Evolutionary conservation across 2,113 vertebrate species (phyloP).

Genomic region (Podiceps cristatus): DNA sequence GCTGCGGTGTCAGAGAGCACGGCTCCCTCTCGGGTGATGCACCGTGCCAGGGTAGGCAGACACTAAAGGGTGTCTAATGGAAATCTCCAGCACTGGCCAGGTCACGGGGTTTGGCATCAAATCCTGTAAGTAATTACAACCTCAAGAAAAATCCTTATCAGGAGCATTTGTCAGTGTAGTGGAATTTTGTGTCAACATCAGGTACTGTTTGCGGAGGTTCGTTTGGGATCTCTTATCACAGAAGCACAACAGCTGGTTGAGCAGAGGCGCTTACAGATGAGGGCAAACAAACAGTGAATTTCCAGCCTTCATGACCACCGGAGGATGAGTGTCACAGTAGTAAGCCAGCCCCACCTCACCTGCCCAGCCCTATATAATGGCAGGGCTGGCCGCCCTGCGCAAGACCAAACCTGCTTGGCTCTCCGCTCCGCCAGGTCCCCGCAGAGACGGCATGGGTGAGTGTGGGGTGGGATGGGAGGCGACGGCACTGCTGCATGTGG

Average conservation of each 20-base stretch:
- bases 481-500: not conserved
- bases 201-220: not conserved
- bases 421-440: not conserved
- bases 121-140: not conserved
- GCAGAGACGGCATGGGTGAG: not conserved
- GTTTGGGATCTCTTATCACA: not conserved
- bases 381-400: not conserved
- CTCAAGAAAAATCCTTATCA: not conserved
- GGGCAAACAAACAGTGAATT: not conserved
- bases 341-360: not conserved
- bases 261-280: not conserved
- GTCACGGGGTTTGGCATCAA: not conserved
- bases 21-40: accelerated
- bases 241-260: not conserved
- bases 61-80: not conserved
- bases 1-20: not conserved
- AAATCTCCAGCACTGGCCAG: not conserved
- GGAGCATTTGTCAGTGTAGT: not conserved
- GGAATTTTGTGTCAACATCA: not conserved
- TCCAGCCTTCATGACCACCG: not conserved
- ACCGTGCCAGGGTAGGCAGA: not conserved
- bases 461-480: not conserved
- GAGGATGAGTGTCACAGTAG: too few species aligned
- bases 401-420: not conserved
- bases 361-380: not conserved